Conservation (phyloP, 37 sponge, comb jelly and placozoan genomes). For the Bolinopsis microptera region DNA sequence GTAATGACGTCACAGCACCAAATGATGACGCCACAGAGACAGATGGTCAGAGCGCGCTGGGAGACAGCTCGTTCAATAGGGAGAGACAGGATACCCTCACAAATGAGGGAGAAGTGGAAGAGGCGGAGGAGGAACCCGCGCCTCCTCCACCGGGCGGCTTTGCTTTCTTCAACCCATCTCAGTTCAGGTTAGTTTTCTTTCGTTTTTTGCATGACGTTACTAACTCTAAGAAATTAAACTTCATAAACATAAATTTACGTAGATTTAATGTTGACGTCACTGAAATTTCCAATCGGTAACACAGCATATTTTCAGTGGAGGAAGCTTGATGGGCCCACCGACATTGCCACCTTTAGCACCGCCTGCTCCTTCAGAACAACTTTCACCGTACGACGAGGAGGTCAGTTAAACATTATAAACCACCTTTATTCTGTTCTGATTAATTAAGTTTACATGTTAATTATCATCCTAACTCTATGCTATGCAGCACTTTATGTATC, state of each 20-base stretch:
- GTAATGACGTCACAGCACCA: neutral
- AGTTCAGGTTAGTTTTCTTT: conserved; percentile 5
- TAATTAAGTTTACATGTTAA: no score
- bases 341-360: neutral
- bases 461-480: no score
- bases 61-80: neutral
- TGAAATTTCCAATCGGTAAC: no score
- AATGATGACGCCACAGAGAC: neutral
- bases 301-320: no score
- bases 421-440: no score
- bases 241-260: no score
- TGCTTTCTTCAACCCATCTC: conserved; percentile 44
- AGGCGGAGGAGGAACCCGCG: neutral
- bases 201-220: no score
- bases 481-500: no score
- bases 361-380: neutral
- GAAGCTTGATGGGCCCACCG: neutral
- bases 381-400: neutral
- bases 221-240: no score
- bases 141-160: conserved; percentile 9
- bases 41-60: neutral
- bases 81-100: neutral
- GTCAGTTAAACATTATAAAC: no score
- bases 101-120: neutral
- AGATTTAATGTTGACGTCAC: no score